phyloP scores from a whole-genome alignment of 2,888 invertebrate species.

The Notocelia uddmanniana region DNA sequence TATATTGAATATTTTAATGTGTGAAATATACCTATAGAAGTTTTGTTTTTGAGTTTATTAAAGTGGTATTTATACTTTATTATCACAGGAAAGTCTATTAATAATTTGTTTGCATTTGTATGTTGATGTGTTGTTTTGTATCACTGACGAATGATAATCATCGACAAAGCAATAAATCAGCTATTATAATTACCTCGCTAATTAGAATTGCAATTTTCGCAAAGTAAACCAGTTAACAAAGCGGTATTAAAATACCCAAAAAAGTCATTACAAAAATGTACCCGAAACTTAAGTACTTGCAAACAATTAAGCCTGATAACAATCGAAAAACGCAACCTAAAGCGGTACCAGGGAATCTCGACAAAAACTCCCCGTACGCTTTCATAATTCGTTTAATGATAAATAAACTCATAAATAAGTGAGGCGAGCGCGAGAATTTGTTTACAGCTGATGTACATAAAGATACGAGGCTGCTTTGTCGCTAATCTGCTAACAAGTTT shows the following conservation, averaged over 20 bases:
- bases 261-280: constrained; percentile 44
- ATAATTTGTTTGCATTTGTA: background rate
- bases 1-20: too few relatives aligned
- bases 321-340: constrained; percentile 67
- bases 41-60: too few relatives aligned
- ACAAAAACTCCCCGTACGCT: constrained; percentile 76
- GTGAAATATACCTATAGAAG: background rate
- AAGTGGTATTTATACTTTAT: too few relatives aligned
- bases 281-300: constrained; percentile 47
- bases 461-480: constrained; percentile 83
- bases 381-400: constrained; percentile 86
- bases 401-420: constrained; percentile 86
- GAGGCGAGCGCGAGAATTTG: constrained; percentile 81
- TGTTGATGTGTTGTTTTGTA: background rate
- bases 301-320: constrained; percentile 69
- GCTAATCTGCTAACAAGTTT: constrained; percentile 85
- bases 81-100: too few relatives aligned
- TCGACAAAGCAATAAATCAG: background rate
- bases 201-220: constrained; percentile 36
- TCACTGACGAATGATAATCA: background rate
- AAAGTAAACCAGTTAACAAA: constrained; percentile 41
- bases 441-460: constrained; percentile 85
- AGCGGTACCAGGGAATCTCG: constrained; percentile 51
- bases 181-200: background rate
- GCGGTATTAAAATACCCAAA: constrained; percentile 41